These are phyloP conservation scores for Latrodectus hesperus DNA, from an alignment of 2,888 invertebrate species.

Conservation along the genomic window DNA sequence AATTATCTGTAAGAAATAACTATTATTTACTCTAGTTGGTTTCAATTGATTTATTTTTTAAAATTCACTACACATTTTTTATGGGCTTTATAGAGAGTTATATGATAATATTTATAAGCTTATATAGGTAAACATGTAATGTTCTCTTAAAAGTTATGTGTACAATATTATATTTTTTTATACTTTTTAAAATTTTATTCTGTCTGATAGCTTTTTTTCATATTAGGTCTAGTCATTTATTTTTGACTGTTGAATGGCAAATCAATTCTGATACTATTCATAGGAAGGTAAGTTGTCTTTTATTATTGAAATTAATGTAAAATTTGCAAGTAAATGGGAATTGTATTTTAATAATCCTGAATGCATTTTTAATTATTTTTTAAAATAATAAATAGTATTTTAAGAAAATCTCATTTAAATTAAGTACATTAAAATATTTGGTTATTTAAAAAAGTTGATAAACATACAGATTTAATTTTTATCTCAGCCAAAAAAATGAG, in stretches of 20 bases:
- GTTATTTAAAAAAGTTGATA: not conserved
- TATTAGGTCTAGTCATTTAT: constrained; percentile 22
- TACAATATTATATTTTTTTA: not conserved
- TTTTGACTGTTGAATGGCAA: constrained; percentile 48
- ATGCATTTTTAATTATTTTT: not conserved
- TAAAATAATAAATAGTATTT: not conserved
- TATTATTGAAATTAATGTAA: not conserved
- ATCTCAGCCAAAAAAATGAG: too few species aligned
- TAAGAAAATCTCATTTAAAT: too few species aligned
- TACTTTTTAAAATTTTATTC: constrained; percentile 2
- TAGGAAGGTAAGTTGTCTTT: constrained; percentile 23
- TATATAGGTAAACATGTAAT: not conserved
- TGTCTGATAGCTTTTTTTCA: not conserved
- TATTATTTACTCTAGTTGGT: not conserved
- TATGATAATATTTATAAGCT: not conserved
- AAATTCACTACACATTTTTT: not conserved
- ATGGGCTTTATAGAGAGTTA: not conserved
- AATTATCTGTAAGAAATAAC: not conserved
- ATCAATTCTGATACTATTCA: constrained; percentile 27
- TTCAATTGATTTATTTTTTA: not conserved
- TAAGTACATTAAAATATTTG: too few species aligned
- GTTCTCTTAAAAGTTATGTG: not conserved
- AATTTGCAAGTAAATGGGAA: not conserved
- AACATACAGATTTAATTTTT: too few species aligned
- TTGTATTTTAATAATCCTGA: not conserved